Evolutionary conservation across 2,113 vertebrate species (phyloP), one percentile per base, ranked within the genome.

Genomic region (Naja naja): DNA sequence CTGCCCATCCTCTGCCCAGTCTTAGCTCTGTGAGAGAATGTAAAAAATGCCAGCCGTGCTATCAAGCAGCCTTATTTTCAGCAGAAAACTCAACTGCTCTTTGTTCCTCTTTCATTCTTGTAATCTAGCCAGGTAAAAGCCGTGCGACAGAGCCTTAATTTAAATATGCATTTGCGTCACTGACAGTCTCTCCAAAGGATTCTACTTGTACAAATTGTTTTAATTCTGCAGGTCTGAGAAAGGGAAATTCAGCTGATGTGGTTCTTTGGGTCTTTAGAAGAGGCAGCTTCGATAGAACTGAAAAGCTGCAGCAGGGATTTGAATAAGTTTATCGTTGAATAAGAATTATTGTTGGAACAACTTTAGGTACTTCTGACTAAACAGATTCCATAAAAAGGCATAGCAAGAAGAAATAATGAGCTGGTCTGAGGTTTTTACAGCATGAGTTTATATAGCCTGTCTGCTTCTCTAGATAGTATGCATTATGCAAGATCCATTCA

Each of bases 201-300:
- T 90, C 47, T 16, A 22, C 64, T 52, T 81, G 89, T 81, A 85
- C n/a, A 23, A 39, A 9, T 34, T 9, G 25, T 69, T 81, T 91
- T 43, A 54, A 91, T 85, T 85, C 69, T 91, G 58, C 18, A 69
- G 58, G 89, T 49, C 2, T 55, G 0, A 0, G 87, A 90, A 93
- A 91, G 94, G 93, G 94, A 94, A 85, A 39, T 58, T 43, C 27
- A 95, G 92, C 95, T 93, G 23, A 95, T 95, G 69, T 92, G 92
- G 89, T 94, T 81, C 89, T 6, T 58, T 90, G 95, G 47, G 93
- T 94, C 85, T 91, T 85, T 88, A 89, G 90, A n/a, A n/a, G 11
- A 10, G 74, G 43, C 23, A 1, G 12, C 7, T 86, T 90, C 95
- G 89, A 49, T 88, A n/a, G 85, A 34, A 34, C n/a, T 34, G 69